Percentiles rank a stretch among this genome's conserved stretches.
These are phyloP conservation scores for Mnemiopsis leidyi DNA, from an alignment of 37 sponge, comb jelly and placozoan species.

Conservation along the genomic window DNA sequence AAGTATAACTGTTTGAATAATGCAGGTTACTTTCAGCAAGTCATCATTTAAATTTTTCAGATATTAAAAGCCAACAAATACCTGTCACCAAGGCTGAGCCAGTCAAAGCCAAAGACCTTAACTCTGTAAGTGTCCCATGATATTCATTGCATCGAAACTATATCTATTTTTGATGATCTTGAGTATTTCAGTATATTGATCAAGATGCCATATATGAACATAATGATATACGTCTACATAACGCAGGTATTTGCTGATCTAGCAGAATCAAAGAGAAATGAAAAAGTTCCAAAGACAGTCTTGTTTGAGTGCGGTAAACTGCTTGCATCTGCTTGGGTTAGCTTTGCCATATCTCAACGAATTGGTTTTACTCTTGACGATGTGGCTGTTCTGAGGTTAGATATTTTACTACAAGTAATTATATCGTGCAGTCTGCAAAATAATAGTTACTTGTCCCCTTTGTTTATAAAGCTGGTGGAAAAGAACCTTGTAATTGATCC, in stretches of 20 bases:
- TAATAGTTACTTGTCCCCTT: too few species aligned
- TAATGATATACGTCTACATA: too few species aligned
- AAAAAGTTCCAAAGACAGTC: background rate
- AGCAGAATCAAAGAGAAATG: background rate
- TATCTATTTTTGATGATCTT: too few species aligned
- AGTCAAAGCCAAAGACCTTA: background rate
- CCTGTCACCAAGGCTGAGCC: background rate
- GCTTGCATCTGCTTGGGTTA: slow-evolving; percentile 31
- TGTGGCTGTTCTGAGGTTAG: background rate
- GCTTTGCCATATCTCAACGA: background rate
- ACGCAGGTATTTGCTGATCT: background rate
- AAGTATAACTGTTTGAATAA: too few species aligned
- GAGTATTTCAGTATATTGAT: too few species aligned
- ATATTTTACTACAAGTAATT: background rate
- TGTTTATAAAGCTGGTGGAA: too few species aligned
- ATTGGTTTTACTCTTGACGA: background rate
- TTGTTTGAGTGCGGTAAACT: background rate
- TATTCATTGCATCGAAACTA: too few species aligned
- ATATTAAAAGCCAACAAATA: background rate
- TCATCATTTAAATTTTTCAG: background rate
- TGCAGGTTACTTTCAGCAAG: too few species aligned
- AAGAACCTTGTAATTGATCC: too few species aligned
- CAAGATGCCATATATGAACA: too few species aligned
- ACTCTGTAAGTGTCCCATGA: background rate
- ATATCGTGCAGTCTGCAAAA: background rate